Base-by-base conservation (phyloP, 92 coral and sea anemone genomes). In the Ricordea florida region DNA sequence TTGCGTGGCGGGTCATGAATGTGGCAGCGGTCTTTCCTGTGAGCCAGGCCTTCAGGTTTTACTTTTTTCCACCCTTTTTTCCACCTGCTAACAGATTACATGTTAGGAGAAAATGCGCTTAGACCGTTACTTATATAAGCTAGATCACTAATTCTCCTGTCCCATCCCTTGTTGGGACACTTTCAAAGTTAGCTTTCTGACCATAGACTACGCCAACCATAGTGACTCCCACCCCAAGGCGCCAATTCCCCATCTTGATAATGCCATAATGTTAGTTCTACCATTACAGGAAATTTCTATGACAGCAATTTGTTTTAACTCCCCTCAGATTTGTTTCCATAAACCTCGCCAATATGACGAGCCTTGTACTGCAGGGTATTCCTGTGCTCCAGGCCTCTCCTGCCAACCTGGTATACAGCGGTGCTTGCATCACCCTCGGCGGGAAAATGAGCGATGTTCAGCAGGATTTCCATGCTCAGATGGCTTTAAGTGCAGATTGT, bases 31-130 rank as follows among this genome's bases (percentile, higher is more conserved):
- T 26, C 96, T 94, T 37, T 68, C 97, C 3, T 94, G 98, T 75
- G 97, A 93, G 78, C 98, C 97, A 17, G 98, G 97, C 17, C 69
- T 83, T 18, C 97, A 91, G 90, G 97, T 91, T 30, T n/a, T n/a
- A n/a, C n/a, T n/a, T n/a, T n/a, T n/a, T n/a, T n/a, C n/a, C n/a
- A n/a, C n/a, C n/a, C n/a, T n/a, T n/a, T n/a, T n/a, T n/a, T n/a
- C n/a, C n/a, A n/a, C n/a, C n/a, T n/a, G n/a, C n/a, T n/a, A n/a
- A n/a, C n/a, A n/a, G n/a, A n/a, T n/a, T n/a, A n/a, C n/a, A n/a
- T n/a, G n/a, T n/a, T n/a, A n/a, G n/a, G n/a, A n/a, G n/a, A n/a
- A n/a, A n/a, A n/a, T n/a, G n/a, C n/a, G n/a, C n/a, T n/a, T n/a
- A n/a, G n/a, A n/a, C n/a, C n/a, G n/a, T n/a, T n/a, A n/a, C n/a